Conservation (phyloP, 53 echinoderm and acorn worm species). For the Glandiceps talaboti region DNA sequence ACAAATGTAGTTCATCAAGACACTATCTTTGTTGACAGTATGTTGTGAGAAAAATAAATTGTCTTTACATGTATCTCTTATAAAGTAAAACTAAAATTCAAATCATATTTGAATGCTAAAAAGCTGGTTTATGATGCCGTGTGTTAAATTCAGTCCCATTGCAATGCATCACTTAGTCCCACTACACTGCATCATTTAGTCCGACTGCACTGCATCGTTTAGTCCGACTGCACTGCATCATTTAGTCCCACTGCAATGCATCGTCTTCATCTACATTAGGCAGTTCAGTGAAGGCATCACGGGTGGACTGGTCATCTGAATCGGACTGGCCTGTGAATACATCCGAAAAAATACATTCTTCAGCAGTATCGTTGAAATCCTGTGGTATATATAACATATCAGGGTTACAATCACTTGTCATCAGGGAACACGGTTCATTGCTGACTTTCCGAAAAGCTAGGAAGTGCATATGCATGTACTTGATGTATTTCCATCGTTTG, state of each 20-base stretch:
- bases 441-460: constrained; percentile 90
- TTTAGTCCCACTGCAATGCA: not conserved
- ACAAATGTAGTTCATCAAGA: too few species aligned
- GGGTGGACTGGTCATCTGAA: constrained; percentile 32
- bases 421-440: constrained; percentile 27
- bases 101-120: too few species aligned
- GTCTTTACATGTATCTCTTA: too few species aligned
- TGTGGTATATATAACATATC: constrained; percentile 95
- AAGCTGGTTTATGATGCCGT: too few species aligned
- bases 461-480: constrained; percentile 86
- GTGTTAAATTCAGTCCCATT: too few species aligned
- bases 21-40: too few species aligned
- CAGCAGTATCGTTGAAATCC: constrained; percentile 86
- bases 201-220: too few species aligned
- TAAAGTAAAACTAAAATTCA: too few species aligned
- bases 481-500: constrained; percentile 74
- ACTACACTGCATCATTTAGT: too few species aligned
- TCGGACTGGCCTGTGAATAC: constrained; percentile 19
- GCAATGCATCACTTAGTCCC: too few species aligned
- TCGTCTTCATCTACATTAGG: constrained; percentile 27
- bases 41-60: too few species aligned
- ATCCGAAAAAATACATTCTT: constrained; percentile 83
- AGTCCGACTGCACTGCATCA: too few species aligned
- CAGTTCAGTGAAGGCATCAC: constrained; percentile 49
- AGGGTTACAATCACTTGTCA: constrained; percentile 37